Percentiles rank a stretch among this genome's conserved stretches.
These are phyloP conservation scores for Delphinapterus leucas DNA, from an alignment of 2,113 vertebrate species.

Conservation along the genomic window DNA sequence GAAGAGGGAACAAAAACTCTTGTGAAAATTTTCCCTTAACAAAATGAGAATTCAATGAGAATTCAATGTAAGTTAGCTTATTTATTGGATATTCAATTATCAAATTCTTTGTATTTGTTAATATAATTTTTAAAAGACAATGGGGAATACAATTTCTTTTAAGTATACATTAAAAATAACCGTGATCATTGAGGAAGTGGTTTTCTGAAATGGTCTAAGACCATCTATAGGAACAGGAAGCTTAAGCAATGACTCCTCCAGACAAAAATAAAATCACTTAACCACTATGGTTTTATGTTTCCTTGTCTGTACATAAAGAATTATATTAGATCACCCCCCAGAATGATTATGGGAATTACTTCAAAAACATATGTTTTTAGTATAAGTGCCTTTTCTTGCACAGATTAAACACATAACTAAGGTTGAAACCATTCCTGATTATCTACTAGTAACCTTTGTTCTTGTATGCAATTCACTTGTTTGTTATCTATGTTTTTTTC, in stretches of 20 bases:
- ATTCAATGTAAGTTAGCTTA: conserved; percentile 46
- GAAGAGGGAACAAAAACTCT: background rate
- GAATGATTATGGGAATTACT: background rate
- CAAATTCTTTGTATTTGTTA: conserved; percentile 48
- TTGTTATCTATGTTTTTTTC: background rate
- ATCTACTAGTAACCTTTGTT: background rate
- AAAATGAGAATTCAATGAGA: conserved; percentile 49
- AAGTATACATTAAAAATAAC: background rate
- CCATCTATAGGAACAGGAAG: background rate
- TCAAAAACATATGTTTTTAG: background rate
- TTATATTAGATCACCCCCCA: conserved; percentile 14
- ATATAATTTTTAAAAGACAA: conserved; percentile 35
- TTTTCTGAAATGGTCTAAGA: background rate
- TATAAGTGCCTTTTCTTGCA: background rate
- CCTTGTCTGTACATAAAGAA: background rate
- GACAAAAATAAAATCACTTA: background rate
- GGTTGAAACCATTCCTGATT: conserved; percentile 2
- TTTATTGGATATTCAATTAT: conserved; percentile 57
- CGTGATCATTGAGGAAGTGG: background rate
- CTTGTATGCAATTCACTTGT: background rate
- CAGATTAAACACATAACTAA: background rate
- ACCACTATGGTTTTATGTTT: conserved; percentile 2
- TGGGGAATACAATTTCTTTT: background rate
- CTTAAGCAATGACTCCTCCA: background rate
- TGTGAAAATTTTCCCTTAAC: conserved; percentile 7